Evolutionary conservation across 2,888 invertebrate genomes (phyloP), one percentile per base, ranked within the genome.

Genomic region (Periphyllus acericola): DNA sequence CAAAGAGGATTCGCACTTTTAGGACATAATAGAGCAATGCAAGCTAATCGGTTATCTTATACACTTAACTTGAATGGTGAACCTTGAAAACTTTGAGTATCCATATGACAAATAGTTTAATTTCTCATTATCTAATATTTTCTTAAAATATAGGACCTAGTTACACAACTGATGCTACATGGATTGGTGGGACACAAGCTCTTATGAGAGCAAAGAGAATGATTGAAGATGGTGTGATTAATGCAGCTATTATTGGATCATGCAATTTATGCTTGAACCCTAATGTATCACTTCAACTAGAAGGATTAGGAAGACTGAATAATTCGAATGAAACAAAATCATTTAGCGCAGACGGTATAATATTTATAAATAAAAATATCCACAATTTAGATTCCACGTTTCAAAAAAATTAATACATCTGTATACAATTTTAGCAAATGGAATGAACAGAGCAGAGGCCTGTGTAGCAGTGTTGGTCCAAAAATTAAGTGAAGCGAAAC

Each of bases 131-230:
- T 66, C 9, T 36, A 75, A 1, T 25, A 8, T 52, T 11, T 52
- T 52, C 1, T 34, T 46, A 9, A 3, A 36, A 40, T 78, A 40
- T 89, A 93, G 94, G 93, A 90, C 92, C 92, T 52, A 93, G 93
- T 90, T 94, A 93, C 90, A 92, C 94, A 1, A 93, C 94, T 85
- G 94, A 95, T 90, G 93, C 94, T 71, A 94, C 94, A 46, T 95
- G 95, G 92, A 93, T 94, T 0, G 94, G 94, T 72, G 94, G 94
- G 83, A 91, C 94, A 82, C 92, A 94, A 89, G 93, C 93, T 34
- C 90, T 95, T n/a, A 92, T 94, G 90, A 92, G 93, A 88, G 93
- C 93, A 1, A 90, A 91, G 60, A 88, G 90, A 4, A 91, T 92
- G n/a, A 92, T 93, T 71, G 90, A 92, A 71, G 88, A 89, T 40